Evolutionary conservation across 2,888 invertebrate species (phyloP), one percentile per base, ranked within the genome.

Genomic region (Zaprionus bogoriensis): DNA sequence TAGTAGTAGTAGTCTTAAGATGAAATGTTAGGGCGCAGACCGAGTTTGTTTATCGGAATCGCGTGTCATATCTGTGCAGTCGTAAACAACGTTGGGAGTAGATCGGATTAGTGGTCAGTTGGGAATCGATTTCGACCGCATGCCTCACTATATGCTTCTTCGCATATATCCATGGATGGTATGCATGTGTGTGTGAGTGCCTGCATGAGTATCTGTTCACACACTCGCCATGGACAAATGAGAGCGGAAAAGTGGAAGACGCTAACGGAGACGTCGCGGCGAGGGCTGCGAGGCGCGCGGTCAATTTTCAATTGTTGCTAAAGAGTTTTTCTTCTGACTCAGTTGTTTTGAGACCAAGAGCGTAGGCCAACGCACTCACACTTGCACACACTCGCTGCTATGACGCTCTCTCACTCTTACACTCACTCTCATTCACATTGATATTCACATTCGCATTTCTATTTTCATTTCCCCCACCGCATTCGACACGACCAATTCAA

Each of bases 301-400:
- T 74, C 69, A 69, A 64, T 75, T 78, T 64, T 69, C 70, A 79
- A 65, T 76, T 79, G 66, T 73, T 78, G 76, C 76, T 69, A 82
- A 78, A 77, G 68, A 83, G 68, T 80, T 80, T 69, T 68, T 52
- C 62, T 32, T 55, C 59, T 58, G 74, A 73, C 51, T 73, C 74
- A 68, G 64, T 70, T 60, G 10, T 47, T 59, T 38, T 42, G 39
- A 41, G 65, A 4, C 32, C 22, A 25, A 41, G 12, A 50, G 28
- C 47, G 39, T 14, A 38, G 10, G 12, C 27, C 41, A 20, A 38
- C 55, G 52, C 23, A 42, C 41, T 42, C 38, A 23, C n/a, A 45
- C n/a, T 22, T 23, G 20, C 12, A 9, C 7, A 23, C 14, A 28
- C 9, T 23, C 22, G 14, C 23, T 17, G 2, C 14, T 6, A 30